These are phyloP conservation scores for Oreochromis aureus DNA, from an alignment of 2,113 vertebrate genomes.

Conservation along the genomic window DNA sequence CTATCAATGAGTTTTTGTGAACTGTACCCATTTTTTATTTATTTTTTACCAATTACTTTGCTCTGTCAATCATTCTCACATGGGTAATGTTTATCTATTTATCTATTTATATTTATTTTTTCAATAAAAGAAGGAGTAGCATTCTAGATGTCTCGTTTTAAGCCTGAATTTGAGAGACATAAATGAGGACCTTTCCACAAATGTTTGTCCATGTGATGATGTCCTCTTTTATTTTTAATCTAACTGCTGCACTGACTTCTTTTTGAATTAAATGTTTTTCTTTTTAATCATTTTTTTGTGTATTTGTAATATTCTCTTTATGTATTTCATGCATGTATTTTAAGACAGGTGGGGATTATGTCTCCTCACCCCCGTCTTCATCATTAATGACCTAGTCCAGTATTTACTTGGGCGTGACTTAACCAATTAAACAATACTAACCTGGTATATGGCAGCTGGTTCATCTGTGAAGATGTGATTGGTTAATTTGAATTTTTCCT, in stretches of 20 bases:
- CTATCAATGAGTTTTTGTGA: neutral
- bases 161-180: neutral
- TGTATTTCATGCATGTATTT: neutral
- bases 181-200: neutral
- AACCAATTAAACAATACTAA: too few relatives aligned
- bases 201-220: fast-evolving
- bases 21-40: fast-evolving
- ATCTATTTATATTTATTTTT: neutral
- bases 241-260: neutral
- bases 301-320: neutral
- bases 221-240: neutral
- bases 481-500: too few relatives aligned
- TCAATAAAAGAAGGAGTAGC: neutral
- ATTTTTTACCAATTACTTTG: neutral
- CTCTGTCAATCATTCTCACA: neutral
- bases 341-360: neutral
- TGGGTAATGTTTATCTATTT: neutral
- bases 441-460: too few relatives aligned
- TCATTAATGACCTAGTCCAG: neutral
- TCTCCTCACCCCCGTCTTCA: neutral
- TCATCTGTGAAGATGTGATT: too few relatives aligned
- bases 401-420: too few relatives aligned
- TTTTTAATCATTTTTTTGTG: fast-evolving
- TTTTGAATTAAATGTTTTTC: neutral
- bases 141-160: neutral